Evolutionary conservation across 2,113 vertebrate genomes (phyloP).

Genomic region (Scophthalmus maximus): DNA sequence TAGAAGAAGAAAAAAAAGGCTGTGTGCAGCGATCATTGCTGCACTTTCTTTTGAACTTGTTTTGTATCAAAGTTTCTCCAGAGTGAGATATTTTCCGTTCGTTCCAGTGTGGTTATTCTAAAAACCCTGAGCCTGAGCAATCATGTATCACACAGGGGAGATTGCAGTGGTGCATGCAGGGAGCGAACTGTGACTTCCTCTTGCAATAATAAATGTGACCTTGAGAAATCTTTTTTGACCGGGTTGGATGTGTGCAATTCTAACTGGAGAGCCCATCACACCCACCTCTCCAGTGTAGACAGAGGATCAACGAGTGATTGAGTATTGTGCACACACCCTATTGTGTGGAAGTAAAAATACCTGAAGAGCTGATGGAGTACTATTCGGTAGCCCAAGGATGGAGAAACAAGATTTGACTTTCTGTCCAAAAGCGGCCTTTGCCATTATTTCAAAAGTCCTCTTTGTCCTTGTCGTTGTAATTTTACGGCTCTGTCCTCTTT

Average conservation of each 20-base stretch:
- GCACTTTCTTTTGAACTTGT: neutral
- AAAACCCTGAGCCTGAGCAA: neutral
- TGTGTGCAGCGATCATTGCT: no score
- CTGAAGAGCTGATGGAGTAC: no score
- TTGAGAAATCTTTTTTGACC: slow-evolving; percentile 34
- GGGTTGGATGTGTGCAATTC: neutral
- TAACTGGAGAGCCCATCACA: neutral
- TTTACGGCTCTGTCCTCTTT: slow-evolving; percentile 16
- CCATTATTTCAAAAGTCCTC: no score
- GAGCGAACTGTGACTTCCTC: slow-evolving; percentile 25
- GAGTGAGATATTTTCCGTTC: neutral
- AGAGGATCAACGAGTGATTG: neutral
- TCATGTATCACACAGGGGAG: neutral
- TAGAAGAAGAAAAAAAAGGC: no score
- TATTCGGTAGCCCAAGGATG: no score
- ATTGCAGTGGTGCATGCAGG: slow-evolving; percentile 19
- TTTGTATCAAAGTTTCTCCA: neutral
- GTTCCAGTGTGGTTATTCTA: neutral
- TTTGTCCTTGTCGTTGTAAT: slow-evolving; percentile 9
- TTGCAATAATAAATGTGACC: slow-evolving; percentile 21
- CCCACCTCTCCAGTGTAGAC: neutral
- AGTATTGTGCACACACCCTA: neutral
- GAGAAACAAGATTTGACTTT: no score
- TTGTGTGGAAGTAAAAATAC: neutral
- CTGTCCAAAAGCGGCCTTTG: no score